A percentile compares a stretch with the other conserved stretches of the same genome.
Conservation (phyloP, 2,888 invertebrate species). For the Phaedon cochleariae region DNA sequence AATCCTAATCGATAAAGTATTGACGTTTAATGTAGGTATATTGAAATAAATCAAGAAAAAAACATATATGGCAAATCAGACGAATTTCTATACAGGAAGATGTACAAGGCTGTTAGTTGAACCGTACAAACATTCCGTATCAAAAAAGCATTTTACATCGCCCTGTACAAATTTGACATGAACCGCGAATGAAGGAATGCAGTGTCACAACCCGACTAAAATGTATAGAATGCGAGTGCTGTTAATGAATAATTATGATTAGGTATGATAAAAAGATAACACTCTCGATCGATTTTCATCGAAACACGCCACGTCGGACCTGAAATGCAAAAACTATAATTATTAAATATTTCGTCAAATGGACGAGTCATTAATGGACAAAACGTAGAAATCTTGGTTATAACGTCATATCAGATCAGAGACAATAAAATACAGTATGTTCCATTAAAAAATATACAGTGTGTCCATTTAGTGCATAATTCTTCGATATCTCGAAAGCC, state of each 20-base stretch:
- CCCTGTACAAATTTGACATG: constrained; percentile 33
- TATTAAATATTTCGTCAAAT: no score
- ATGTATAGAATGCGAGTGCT: constrained; percentile 27
- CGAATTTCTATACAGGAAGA: constrained; percentile 23
- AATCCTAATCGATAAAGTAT: constrained; percentile 6
- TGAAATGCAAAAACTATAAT: constrained; percentile 20
- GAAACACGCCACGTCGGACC: constrained; percentile 38
- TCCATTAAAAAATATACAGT: no score
- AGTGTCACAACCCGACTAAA: constrained; percentile 44
- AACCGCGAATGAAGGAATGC: constrained; percentile 44
- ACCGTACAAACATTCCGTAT: not conserved
- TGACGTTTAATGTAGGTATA: not conserved
- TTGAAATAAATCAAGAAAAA: not conserved
- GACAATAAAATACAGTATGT: no score
- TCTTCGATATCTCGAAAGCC: no score
- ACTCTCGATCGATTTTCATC: constrained; percentile 25
- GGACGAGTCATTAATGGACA: no score
- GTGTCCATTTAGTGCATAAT: no score
- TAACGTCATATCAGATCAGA: no score
- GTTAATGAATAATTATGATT: constrained; percentile 9
- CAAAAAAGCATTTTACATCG: constrained; percentile 20
- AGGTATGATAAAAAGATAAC: not conserved
- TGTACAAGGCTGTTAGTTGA: constrained; percentile 13
- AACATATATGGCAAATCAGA: constrained; percentile 25
- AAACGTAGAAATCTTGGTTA: no score